Base-by-base conservation (phyloP, 1,140 invertebrate genomes). In the Himalopsyche phryganea region DNA sequence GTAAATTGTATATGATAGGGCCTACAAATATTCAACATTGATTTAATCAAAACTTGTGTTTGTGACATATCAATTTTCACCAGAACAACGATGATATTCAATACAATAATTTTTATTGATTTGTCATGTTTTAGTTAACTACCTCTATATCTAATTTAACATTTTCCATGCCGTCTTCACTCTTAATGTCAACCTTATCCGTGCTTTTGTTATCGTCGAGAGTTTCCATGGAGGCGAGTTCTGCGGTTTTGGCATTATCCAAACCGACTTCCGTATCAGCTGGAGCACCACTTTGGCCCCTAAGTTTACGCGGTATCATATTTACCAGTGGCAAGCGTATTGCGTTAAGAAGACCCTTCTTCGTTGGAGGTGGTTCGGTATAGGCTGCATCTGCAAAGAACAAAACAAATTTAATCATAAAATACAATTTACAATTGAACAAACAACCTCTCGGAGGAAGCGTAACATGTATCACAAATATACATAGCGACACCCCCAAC, bases 151-250 rank as follows among this genome's bases (percentile, higher is more conserved):
- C 81, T 38, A 87, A 67, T 66, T 86, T 83, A 2, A 89, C 79
- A 62, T 80, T 86, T 67, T 87, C 85, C 81, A 87, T 81, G 1
- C 85, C 85, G 66, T 88, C 85, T 67, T 85, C 83, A 45, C 69
- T 72, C 40, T 73, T 71, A 13, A 71, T 68, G 20, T 81, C 76
- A 10, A 79, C 69, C 57, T 74, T 79, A 51, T 72, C 62, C 1
- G 47, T 71, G 61, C 76, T 78, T 44, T 79, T 79, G 1, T 78
- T 72, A 63, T 87, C 85, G 67, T 89, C 86, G 3, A 90, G 72
- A 0, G 88, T 90, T 67, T 90, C 89, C 77, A 88, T 84, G 1
- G 87, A 89, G 0, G 89, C 88, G 46, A 91, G 75, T 38, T 86
- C 85, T 1, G 85, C 87, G 65, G 82, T 82, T 9, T 70, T 70